These are phyloP conservation scores for Lycocerus yunnanus DNA, from an alignment of 2,888 invertebrate genomes.

Conservation along the genomic window DNA sequence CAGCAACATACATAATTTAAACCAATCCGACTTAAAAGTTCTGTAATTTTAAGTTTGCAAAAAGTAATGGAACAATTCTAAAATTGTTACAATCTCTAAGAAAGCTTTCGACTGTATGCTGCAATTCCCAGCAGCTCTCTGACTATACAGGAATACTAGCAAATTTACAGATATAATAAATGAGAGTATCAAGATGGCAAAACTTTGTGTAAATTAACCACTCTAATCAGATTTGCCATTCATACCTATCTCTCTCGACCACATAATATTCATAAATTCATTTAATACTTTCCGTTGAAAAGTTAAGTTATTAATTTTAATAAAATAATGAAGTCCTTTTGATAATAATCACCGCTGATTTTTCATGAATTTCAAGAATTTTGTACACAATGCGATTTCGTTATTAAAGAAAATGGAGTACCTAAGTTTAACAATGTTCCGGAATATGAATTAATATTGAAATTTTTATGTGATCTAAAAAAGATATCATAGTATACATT, in stretches of 20 bases:
- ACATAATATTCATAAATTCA: no score
- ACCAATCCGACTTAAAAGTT: neutral
- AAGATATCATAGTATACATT: no score
- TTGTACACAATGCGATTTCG: no score
- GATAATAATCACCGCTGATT: neutral
- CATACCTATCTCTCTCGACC: neutral
- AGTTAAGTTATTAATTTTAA: neutral
- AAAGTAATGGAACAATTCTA: neutral
- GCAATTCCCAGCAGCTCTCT: slow-evolving; percentile 2
- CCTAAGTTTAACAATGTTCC: no score
- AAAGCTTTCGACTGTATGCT: neutral
- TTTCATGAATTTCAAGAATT: neutral
- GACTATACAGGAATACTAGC: neutral
- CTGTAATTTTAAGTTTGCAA: neutral
- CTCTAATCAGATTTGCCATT: slow-evolving; percentile 7
- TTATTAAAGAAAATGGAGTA: neutral
- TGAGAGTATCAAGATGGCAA: slow-evolving; percentile 9
- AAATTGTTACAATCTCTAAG: neutral
- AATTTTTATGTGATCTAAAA: no score
- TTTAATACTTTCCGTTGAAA: neutral
- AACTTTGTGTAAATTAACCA: slow-evolving; percentile 8
- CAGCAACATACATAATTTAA: neutral
- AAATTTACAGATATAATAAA: slow-evolving; percentile 9
- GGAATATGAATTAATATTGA: no score
- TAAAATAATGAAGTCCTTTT: neutral